Evolutionary conservation across 92 coral and sea anemone species (phyloP).

Genomic region (Epizoanthus rinbou): DNA sequence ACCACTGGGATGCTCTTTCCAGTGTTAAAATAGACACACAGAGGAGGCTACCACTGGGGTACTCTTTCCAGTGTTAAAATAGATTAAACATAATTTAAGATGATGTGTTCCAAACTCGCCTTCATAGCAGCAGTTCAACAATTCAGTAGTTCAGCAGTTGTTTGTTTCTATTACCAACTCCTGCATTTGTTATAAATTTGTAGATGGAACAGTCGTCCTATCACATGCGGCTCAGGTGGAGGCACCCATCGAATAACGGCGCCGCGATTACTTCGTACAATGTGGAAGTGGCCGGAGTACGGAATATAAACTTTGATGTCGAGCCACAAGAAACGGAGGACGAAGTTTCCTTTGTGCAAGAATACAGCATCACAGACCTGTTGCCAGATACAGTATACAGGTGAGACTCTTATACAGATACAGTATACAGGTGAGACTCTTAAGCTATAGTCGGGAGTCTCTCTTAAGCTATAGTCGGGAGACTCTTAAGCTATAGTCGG

Average conservation of each 20-base stretch:
- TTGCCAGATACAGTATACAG: slow-evolving; percentile 88
- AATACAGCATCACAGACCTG: slow-evolving; percentile 74
- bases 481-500: not conserved
- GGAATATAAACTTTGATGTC: slow-evolving; percentile 80
- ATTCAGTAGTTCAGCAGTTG: too few species aligned
- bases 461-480: too few species aligned
- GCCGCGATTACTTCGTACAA: slow-evolving; percentile 90
- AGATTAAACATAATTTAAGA: too few species aligned
- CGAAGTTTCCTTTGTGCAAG: slow-evolving; percentile 60
- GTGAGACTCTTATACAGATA: slow-evolving; percentile 84
- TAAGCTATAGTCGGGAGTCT: too few species aligned
- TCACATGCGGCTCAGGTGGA: slow-evolving; percentile 87
- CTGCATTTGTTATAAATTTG: too few species aligned
- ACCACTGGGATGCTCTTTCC: too few species aligned
- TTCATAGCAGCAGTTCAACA: too few species aligned
- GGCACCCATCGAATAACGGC: slow-evolving; percentile 85
- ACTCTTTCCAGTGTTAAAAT: too few species aligned
- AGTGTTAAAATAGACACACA: too few species aligned
- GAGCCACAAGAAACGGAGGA: slow-evolving; percentile 55
- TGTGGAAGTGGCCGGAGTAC: slow-evolving; percentile 79
- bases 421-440: slow-evolving; percentile 77
- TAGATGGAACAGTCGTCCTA: slow-evolving; percentile 84
- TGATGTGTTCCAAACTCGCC: too few species aligned
- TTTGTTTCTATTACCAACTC: too few species aligned
- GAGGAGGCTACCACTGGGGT: too few species aligned